Base-by-base conservation (phyloP, 2,797 vertebrate genomes). In the Kryptolebias ocellatus region DNA sequence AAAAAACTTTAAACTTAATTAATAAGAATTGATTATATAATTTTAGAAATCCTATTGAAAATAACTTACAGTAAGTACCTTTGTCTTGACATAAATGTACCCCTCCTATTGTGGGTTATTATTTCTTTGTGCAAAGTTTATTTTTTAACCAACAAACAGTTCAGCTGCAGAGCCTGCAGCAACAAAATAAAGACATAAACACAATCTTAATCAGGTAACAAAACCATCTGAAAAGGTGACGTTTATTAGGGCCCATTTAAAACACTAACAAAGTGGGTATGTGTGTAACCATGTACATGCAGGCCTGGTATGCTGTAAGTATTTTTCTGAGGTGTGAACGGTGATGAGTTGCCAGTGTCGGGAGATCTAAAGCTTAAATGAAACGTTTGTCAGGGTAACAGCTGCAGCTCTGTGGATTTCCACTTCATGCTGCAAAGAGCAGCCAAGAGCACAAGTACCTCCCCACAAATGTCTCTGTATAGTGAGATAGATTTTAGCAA, bases 321-420 rank as follows among this genome's bases (percentile, higher is more conserved):
- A 74, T 79, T 87, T 83, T 78, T 57, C 67, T 69, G 70, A 81
- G 65, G 78, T 83, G 78, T 83, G 64, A 88, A 86, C 70, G 72
- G 67, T 67, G 79, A 83, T 52, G 76, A 74, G 63, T 55, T 79
- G 70, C 76, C 80, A 67, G 52, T 54, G 4, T 46, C 3, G 15
- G 64, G 64, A 70, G 79, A 87, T 89, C 83, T 84, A 81, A 84
- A 81, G 80, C 85, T 85, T 74, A 83, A 60, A 80, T 70, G 55
- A 80, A 79, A 85, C 77, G 72, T 81, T 84, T 88, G 71, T 72
- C 87, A 69, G 77, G 45, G 5, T 80, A 75, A 68, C 85, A 86
- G 86, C 89, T 86, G 81, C 70, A 77, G 53, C 37, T 16, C 65
- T 4, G 56, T 66, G 68, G 78, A 77, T 84, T 80, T 79, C 72